phyloP scores from a whole-genome alignment of 2,113 vertebrate genomes.

The Semicossyphus pulcher region DNA sequence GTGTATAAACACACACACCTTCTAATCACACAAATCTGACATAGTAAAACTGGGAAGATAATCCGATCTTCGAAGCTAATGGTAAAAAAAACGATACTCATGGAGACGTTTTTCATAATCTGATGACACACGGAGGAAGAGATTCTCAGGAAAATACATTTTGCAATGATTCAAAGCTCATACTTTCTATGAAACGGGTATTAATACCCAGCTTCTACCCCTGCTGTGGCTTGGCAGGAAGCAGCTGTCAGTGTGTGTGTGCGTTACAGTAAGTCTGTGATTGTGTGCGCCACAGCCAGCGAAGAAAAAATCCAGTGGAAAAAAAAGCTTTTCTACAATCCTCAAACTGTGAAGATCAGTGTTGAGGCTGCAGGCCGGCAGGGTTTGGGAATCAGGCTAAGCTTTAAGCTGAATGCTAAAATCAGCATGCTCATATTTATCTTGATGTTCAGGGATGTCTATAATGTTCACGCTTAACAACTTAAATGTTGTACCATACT shows the following conservation, averaged over 20 bases:
- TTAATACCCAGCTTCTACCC: conserved; percentile 1
- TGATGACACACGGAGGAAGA: background rate
- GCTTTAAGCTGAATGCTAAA: background rate
- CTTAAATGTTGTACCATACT: too few species aligned
- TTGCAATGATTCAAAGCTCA: background rate
- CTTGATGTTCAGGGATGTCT: too few species aligned
- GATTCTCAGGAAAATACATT: background rate
- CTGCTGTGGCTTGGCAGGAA: conserved; percentile 3
- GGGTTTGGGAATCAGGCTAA: background rate
- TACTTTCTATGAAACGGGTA: conserved; percentile 2
- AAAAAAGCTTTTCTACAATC: conserved; percentile 12
- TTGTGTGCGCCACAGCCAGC: background rate
- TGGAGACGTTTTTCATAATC: background rate
- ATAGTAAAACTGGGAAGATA: background rate
- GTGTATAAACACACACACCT: background rate
- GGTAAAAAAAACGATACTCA: background rate
- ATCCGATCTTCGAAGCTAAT: background rate
- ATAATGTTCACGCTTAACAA: too few species aligned
- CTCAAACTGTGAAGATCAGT: conserved; percentile 17
- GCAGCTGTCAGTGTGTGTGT: conserved; percentile 25
- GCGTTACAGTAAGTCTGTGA: background rate
- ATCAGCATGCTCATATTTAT: background rate
- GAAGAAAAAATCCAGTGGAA: conserved; percentile 10
- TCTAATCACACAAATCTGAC: background rate
- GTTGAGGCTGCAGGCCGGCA: conserved; percentile 5